Evolutionary conservation across 2,888 invertebrate genomes (phyloP), one percentile per base, ranked within the genome.

Genomic region (Hipparchia sbordonii): DNA sequence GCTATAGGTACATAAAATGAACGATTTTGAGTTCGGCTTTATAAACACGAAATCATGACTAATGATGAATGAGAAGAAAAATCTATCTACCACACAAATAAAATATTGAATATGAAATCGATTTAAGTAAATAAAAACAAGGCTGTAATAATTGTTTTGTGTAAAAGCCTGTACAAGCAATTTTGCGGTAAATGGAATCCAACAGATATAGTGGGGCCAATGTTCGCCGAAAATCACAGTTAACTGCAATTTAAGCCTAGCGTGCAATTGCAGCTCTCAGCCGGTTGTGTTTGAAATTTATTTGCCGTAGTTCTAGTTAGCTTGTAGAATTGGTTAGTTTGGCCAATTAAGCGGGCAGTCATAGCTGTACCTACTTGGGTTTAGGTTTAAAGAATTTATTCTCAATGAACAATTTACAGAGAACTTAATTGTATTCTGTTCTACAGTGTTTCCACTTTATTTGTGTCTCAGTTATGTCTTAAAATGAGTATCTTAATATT

Each of bases 261-360:
- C 77, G 52, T 76, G 73, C 79, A 73, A 76, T 77, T 74, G 78
- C 66, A 76, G 74, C 74, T 74, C 78, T 76, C 74, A 76, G 45
- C 71, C 73, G 71, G 68, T 72, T 67, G 74, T 77, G 74, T 79
- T 78, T 77, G 75, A 77, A 78, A 79, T 79, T 79, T 79, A 79
- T 79, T 77, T 78, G 77, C 72, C 76, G 57, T 67, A 70, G 74
- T 69, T 73, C 71, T 74, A 71, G 75, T 76, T 73, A 69, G 74
- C 74, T 39, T 72, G 71, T 75, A 69, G 74, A 77, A 77, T 76
- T 76, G 72, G 76, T 77, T 74, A 70, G 76, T 70, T 76, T 65
- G 74, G 72, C 65, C 72, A 77, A 78, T 77, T 77, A 78, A 71
- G 71, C 54, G 59, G 57, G 54, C 65, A 71, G 68, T 69, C 51